phyloP scores from a whole-genome alignment of 1,140 invertebrate species.

The Penaeus chinensis region DNA sequence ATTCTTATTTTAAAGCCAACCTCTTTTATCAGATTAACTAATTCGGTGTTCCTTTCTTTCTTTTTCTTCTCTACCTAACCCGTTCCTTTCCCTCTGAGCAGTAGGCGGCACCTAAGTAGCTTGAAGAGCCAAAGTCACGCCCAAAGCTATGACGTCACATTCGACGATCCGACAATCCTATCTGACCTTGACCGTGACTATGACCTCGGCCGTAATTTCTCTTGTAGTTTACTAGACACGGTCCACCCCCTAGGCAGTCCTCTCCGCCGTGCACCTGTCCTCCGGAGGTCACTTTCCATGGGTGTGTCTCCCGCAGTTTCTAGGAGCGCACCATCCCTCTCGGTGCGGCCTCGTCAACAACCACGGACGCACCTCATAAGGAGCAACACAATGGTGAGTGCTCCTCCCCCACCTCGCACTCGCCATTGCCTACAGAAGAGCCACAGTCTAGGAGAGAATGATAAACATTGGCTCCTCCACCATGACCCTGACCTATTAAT shows the following conservation, averaged over 20 bases:
- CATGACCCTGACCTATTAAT: slow-evolving; percentile 21
- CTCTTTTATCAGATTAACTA: slow-evolving; percentile 55
- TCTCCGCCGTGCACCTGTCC: slow-evolving; percentile 39
- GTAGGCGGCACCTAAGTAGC: slow-evolving; percentile 60
- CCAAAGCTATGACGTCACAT: slow-evolving; percentile 53
- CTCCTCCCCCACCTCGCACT: slow-evolving; percentile 21
- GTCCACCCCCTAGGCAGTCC: slow-evolving; percentile 41
- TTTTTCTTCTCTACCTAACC: slow-evolving; percentile 60
- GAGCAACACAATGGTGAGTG: slow-evolving; percentile 45
- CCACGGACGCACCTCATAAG: slow-evolving; percentile 15
- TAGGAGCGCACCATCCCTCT: slow-evolving; percentile 42
- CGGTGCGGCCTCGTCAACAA: slow-evolving; percentile 42
- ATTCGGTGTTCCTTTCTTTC: slow-evolving; percentile 59
- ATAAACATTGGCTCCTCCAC: slow-evolving; percentile 28
- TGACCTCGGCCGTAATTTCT: slow-evolving; percentile 19
- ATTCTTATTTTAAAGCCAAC: slow-evolving; percentile 53
- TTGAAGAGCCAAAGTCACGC: slow-evolving; percentile 46
- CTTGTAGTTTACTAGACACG: slow-evolving; percentile 46
- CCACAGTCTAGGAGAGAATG: slow-evolving; percentile 49
- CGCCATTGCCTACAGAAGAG: slow-evolving; percentile 51
- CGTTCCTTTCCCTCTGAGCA: slow-evolving; percentile 49
- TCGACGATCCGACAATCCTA: slow-evolving; percentile 34
- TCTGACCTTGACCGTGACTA: slow-evolving; percentile 45
- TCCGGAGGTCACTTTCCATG: slow-evolving; percentile 47
- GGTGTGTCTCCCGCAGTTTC: slow-evolving; percentile 46